These are phyloP conservation scores for Melanotaenia parkinsoni DNA, from an alignment of 2,797 vertebrate species.

Conservation along the genomic window DNA sequence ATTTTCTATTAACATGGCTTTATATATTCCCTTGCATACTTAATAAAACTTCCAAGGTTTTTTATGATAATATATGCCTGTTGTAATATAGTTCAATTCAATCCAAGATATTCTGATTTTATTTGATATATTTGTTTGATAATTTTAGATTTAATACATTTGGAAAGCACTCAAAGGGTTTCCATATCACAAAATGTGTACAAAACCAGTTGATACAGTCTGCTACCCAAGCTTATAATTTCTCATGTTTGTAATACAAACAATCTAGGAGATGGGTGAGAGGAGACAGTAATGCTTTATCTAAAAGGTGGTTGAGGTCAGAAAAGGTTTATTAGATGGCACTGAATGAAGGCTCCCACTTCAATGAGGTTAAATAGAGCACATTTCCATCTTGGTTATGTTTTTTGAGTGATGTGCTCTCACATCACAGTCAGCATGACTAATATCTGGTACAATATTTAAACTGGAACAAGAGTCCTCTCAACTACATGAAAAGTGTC, in stretches of 20 bases:
- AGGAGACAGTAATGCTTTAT: not conserved
- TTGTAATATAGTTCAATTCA: not conserved
- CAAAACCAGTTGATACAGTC: conserved; percentile 10
- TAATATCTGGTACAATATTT: conserved; percentile 32
- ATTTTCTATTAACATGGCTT: not conserved
- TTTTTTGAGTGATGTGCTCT: not conserved
- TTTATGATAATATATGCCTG: not conserved
- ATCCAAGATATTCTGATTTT: conserved; percentile 5
- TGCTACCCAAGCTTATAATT: conserved; percentile 1
- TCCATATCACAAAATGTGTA: not conserved
- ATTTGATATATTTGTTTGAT: not conserved
- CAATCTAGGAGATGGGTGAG: not conserved
- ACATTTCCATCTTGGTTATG: conserved; percentile 13
- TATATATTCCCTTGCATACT: not conserved
- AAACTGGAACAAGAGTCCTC: conserved; percentile 23
- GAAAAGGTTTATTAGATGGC: conserved; percentile 1
- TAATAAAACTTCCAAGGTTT: not conserved
- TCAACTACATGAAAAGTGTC: conserved; percentile 27
- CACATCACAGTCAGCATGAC: conserved; percentile 10
- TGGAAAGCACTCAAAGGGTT: not conserved
- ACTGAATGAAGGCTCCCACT: not conserved
- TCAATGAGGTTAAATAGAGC: conserved; percentile 1
- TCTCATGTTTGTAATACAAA: conserved; percentile 39
- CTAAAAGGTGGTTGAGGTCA: not conserved
- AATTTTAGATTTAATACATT: not conserved